Conservation (phyloP, 2,888 invertebrate species). For the Noctuana brunneofusca region DNA sequence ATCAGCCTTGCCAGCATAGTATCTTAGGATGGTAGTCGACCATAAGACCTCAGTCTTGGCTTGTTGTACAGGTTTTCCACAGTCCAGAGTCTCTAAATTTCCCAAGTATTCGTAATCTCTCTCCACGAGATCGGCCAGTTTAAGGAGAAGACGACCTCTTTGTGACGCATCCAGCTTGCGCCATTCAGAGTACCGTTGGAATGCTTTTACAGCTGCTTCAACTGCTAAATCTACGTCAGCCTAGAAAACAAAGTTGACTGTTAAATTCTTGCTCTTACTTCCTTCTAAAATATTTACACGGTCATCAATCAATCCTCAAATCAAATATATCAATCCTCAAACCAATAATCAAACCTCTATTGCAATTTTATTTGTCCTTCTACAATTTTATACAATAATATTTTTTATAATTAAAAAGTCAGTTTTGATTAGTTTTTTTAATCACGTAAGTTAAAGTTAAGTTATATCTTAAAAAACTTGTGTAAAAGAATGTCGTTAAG, state of each 20-base stretch:
- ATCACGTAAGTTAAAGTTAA: too few species aligned
- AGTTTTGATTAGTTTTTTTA: too few species aligned
- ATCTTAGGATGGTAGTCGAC: slow-evolving; percentile 86
- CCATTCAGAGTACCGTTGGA: slow-evolving; percentile 89
- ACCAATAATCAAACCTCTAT: too few species aligned
- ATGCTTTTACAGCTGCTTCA: slow-evolving; percentile 89
- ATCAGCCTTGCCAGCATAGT: slow-evolving; percentile 96
- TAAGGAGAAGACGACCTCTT: slow-evolving; percentile 87
- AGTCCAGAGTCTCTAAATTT: slow-evolving; percentile 95
- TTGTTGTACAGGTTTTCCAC: slow-evolving; percentile 92
- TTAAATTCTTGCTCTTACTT: not conserved
- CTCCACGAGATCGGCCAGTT: slow-evolving; percentile 89
- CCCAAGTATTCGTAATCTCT: slow-evolving; percentile 87
- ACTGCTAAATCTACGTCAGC: slow-evolving; percentile 92
- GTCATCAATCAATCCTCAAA: too few species aligned
- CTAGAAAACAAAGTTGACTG: slow-evolving; percentile 56
- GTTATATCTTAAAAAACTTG: too few species aligned
- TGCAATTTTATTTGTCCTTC: too few species aligned
- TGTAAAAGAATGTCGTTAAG: not conserved
- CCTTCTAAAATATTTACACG: too few species aligned
- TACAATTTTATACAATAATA: too few species aligned
- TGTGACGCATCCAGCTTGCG: slow-evolving; percentile 90
- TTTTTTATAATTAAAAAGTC: too few species aligned
- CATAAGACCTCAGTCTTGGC: slow-evolving; percentile 85
- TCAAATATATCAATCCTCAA: too few species aligned